These are phyloP conservation scores for Sebastes vulpes DNA, from an alignment of 2,797 vertebrate genomes.

Conservation along the genomic window DNA sequence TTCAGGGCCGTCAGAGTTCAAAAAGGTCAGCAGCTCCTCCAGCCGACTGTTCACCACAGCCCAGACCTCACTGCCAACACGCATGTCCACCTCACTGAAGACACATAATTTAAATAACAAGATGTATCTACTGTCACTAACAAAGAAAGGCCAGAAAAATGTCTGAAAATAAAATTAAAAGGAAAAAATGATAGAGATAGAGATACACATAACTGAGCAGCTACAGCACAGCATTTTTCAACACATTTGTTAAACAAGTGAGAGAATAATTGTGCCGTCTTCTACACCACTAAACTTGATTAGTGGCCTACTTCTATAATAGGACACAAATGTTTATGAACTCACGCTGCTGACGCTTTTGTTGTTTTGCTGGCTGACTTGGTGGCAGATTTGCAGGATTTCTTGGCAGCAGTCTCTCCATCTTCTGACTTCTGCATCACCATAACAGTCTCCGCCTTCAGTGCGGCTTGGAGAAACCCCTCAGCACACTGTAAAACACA, in stretches of 20 bases:
- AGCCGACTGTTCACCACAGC: conserved; percentile 82
- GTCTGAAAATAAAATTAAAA: neutral
- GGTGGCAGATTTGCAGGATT: conserved; percentile 79
- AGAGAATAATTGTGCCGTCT: neutral
- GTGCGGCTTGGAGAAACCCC: conserved; percentile 87
- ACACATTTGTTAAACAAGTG: neutral
- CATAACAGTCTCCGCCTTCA: conserved; percentile 86
- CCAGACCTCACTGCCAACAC: conserved; percentile 88
- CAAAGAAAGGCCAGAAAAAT: neutral
- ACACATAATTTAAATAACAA: neutral
- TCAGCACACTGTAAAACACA: conserved; percentile 87
- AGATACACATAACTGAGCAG: neutral
- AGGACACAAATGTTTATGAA: neutral
- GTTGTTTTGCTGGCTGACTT: conserved; percentile 67
- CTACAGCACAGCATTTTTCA: neutral
- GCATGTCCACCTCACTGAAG: conserved; percentile 85
- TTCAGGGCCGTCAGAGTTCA: conserved; percentile 56
- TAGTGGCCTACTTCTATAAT: neutral
- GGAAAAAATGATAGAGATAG: neutral
- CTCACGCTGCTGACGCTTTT: conserved; percentile 80
- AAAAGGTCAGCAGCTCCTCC: conserved; percentile 81
- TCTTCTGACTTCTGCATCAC: conserved; percentile 78
- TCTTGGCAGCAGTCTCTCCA: conserved; percentile 88
- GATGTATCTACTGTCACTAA: neutral
- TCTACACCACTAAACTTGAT: neutral